Evolutionary conservation across 23 tunicate species (phyloP).

Genomic region (Ciona savignyi): DNA sequence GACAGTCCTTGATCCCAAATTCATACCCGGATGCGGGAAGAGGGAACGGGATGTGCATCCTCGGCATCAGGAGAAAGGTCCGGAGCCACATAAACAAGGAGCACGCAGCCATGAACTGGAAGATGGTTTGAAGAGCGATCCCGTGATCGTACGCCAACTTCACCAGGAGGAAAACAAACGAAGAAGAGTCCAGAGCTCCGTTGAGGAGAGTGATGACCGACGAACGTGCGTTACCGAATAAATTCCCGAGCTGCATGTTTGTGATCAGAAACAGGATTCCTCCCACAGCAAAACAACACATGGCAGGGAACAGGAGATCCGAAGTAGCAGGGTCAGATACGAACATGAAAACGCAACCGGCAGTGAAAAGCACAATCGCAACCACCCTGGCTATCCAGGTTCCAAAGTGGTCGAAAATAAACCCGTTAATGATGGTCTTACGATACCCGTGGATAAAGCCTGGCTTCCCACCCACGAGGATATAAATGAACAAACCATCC

Average conservation of each 20-base stretch:
- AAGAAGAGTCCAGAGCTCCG: conserved; percentile 88
- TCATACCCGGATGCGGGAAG: conserved; percentile 26
- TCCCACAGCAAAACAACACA: conserved; percentile 78
- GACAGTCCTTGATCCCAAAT: conserved; percentile 57
- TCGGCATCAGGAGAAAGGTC: conserved; percentile 65
- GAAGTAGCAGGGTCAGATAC: conserved; percentile 40
- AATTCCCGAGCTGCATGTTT: conserved; percentile 74
- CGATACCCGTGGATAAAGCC: no score
- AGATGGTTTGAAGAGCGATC: conserved; percentile 30
- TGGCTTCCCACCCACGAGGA: no score
- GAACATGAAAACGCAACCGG: conserved; percentile 41
- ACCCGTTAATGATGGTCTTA: conserved; percentile 74
- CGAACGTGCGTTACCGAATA: conserved; percentile 54
- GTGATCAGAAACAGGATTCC: conserved; percentile 76
- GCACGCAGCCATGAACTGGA: conserved; percentile 36
- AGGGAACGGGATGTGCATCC: conserved; percentile 66
- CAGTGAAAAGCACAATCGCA: conserved; percentile 41
- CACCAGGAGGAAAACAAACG: conserved; percentile 72
- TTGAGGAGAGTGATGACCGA: conserved; percentile 79
- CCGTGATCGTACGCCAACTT: conserved; percentile 55
- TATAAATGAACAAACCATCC: no score
- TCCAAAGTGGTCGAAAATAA: conserved; percentile 62
- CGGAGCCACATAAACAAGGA: conserved; percentile 58
- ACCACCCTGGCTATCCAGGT: conserved; percentile 55
- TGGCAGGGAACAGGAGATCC: conserved; percentile 65